Conservation (phyloP, 2,888 invertebrate genomes). For the Diaphora mendica region DNA sequence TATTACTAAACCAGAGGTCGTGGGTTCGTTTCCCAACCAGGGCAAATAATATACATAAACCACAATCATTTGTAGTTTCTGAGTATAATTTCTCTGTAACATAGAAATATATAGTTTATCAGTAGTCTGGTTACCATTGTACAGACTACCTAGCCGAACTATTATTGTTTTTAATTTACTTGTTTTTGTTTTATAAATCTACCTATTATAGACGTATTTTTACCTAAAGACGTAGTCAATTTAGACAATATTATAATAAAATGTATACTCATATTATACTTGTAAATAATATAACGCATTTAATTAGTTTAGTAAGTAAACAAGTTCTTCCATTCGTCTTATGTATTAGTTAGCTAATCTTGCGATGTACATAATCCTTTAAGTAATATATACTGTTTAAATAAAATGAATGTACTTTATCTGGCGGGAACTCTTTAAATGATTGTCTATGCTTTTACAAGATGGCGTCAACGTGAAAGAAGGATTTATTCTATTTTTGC, state of each 20-base stretch:
- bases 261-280: slow-evolving; percentile 47
- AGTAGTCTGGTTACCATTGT: background rate
- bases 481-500: background rate
- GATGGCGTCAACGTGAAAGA: background rate
- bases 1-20: too few relatives aligned
- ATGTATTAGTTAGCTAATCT: slow-evolving; percentile 49
- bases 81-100: too few relatives aligned
- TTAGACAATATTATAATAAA: slow-evolving; percentile 38
- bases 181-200: background rate
- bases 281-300: slow-evolving; percentile 58
- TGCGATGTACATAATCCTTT: slow-evolving; percentile 53
- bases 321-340: slow-evolving; percentile 70
- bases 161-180: background rate
- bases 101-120: too few relatives aligned
- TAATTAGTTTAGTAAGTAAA: slow-evolving; percentile 62
- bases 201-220: slow-evolving; percentile 6
- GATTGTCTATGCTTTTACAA: slow-evolving; percentile 1
- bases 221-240: slow-evolving; percentile 32
- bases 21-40: too few relatives aligned
- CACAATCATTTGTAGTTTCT: too few relatives aligned
- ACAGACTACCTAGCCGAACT: background rate
- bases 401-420: background rate
- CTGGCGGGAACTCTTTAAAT: slow-evolving; percentile 1
- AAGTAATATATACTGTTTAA: slow-evolving; percentile 31
- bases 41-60: too few relatives aligned